Evolutionary conservation across 2,888 invertebrate genomes (phyloP), one percentile per base, ranked within the genome.

Genomic region (Oxycera nigricornis): DNA sequence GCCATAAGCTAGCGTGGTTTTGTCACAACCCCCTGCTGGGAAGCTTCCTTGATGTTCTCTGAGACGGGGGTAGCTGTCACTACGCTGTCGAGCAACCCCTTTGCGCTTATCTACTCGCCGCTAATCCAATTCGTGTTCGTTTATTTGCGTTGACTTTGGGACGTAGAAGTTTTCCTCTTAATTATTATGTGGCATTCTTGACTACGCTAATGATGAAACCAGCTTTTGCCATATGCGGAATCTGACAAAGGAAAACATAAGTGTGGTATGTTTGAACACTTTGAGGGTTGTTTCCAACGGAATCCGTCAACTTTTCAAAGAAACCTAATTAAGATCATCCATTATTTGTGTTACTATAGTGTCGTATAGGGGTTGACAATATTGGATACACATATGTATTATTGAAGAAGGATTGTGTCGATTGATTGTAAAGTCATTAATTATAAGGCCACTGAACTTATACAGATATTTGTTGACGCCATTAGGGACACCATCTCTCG

Each of bases 151-250:
- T 30, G 17, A 28, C 14, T 67, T 68, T 62, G 39, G 39, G 62
- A 39, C 65, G 31, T n/a, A 39, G 39, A 39, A 65, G 39, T 65
- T 65, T 65, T 39, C 39, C 65, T 65, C 65, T 65, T 65, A 65
- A 65, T 65, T 65, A 39, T 39, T 22, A 65, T 22, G 65, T 14
- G 59, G 14, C 52, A 55, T 55, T 4, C 30, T 59, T 59, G 59
- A 26, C 30, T 22, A 55, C 20, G 55, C 55, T 59, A 59, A 30
- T 22, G 59, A 59, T 59, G 59, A 59, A 59, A 59, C n/a, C n/a
- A 50, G 59, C 59, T 59, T 55, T 28, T 22, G 17, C 59, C 59
- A 59, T 59, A 59, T 59, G 59, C 30, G 28, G 30, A 9, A 14
- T 6, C 2, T 9, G 59, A 59, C n/a, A 59, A 11, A 28, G 59